phyloP scores from a whole-genome alignment of 2,113 vertebrate genomes.

The Pitta sordida region DNA sequence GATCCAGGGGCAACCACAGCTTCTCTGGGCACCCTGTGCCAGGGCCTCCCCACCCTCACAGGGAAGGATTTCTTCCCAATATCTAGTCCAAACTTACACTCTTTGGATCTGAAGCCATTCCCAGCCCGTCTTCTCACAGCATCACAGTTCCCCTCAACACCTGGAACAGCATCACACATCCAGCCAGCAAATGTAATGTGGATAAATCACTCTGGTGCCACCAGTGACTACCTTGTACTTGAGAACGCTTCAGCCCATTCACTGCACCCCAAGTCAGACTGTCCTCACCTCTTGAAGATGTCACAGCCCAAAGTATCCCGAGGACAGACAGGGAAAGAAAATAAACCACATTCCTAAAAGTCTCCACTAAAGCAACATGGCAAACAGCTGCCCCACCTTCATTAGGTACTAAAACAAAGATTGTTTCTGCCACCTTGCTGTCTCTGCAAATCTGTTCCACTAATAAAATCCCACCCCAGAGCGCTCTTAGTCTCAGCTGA shows the following conservation, averaged over 20 bases:
- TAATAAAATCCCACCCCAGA: neutral
- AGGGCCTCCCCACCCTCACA: neutral
- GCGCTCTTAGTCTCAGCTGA: neutral
- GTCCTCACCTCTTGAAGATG: neutral
- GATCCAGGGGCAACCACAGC: neutral
- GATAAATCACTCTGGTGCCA: neutral
- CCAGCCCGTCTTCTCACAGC: neutral
- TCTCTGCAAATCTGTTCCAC: neutral
- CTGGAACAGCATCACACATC: neutral
- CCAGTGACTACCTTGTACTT: neutral
- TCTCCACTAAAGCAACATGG: neutral
- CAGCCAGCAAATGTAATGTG: fast-evolving
- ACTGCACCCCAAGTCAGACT: neutral
- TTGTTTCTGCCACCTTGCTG: neutral
- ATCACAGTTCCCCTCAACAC: neutral
- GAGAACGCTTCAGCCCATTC: neutral
- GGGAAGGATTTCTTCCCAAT: neutral
- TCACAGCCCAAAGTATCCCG: neutral
- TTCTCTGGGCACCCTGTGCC: neutral
- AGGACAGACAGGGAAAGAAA: neutral
- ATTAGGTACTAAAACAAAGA: neutral
- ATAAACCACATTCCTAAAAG: neutral
- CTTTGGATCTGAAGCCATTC: neutral
- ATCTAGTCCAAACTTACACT: neutral
- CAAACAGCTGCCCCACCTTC: neutral